Evolutionary conservation across 2,888 invertebrate genomes (phyloP), one percentile per base, ranked within the genome.

Genomic region (Pediacus dermestoides): DNA sequence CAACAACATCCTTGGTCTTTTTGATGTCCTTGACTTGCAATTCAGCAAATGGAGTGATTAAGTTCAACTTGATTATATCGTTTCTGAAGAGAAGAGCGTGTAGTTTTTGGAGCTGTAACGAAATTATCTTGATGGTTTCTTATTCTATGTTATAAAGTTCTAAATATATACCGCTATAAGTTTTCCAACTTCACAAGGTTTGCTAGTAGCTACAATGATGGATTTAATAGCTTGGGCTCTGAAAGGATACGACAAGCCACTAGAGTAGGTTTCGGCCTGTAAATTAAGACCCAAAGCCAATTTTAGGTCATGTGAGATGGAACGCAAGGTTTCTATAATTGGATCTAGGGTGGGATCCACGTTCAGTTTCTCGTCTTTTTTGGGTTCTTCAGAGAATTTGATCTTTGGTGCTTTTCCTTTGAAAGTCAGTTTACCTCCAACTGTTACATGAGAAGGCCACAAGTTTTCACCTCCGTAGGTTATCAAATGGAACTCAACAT

Each of bases 161-260:
- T 26, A 9, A 26, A 28, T 28, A 68, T 74, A 76, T 63, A 83
- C 82, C 48, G 77, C 60, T 44, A 74, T 70, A 30, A 77, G 64
- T 1, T 69, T 66, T 14, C 72, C 74, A 45, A 72, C 67, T 48
- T 75, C 72, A 63, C 88, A 82, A 1, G 74, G 66, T 13, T 76
- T 73, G 8, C 80, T 79, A 14, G 81, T 74, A 1, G 88, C 73
- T 25, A 76, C 77, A 55, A 92, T 71, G 46, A 85, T 74, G 34
- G 81, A 78, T 61, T 87, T 90, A 26, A 82, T 75, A 1, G 90
- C 86, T 1, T 81, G 82, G 0, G 85, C 74, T 44, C 91, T 76
- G 72, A 85, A 85, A 1, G 88, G 87, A 67, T 86, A 82, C 1
- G 77, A 65, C 8, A 80, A 58, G 0, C 84, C 76, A 21, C 78